Conservation (phyloP, 2,888 invertebrate genomes). For the Rugalucina vietnamica region DNA sequence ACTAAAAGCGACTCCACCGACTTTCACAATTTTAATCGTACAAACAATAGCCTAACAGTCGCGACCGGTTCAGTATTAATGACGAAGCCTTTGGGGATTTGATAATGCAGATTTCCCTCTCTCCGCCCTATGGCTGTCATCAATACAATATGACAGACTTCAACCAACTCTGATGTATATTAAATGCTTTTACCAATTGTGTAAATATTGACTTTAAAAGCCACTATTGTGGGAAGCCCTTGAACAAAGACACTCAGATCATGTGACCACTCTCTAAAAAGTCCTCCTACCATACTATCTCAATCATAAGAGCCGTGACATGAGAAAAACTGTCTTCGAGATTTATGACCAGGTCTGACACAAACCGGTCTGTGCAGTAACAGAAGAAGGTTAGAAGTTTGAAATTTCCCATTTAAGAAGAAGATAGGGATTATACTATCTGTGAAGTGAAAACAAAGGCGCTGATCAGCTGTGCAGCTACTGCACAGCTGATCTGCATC, state of each 20-base stretch:
- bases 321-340: no score
- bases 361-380: no score
- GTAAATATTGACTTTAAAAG: slow-evolving; percentile 17
- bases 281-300: slow-evolving; percentile 12
- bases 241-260: slow-evolving; percentile 12
- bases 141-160: slow-evolving; percentile 20
- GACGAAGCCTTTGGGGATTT: slow-evolving; percentile 3
- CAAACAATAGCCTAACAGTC: slow-evolving; percentile 3
- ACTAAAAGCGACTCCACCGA: background rate
- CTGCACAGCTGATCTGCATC: no score
- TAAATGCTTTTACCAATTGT: slow-evolving; percentile 17
- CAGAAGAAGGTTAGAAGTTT: no score
- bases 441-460: no score
- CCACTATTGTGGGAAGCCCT: slow-evolving; percentile 8
- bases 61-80: slow-evolving; percentile 1
- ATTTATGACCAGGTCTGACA: no score
- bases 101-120: background rate
- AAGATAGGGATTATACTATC: no score
- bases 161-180: slow-evolving; percentile 10
- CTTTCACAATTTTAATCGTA: slow-evolving; percentile 3
- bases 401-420: no score
- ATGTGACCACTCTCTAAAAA: slow-evolving; percentile 12
- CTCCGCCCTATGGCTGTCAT: slow-evolving; percentile 16
- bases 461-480: no score
- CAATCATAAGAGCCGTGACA: slow-evolving; percentile 4